phyloP scores from a whole-genome alignment of 2,888 invertebrate species.

The Encarsia formosa region DNA sequence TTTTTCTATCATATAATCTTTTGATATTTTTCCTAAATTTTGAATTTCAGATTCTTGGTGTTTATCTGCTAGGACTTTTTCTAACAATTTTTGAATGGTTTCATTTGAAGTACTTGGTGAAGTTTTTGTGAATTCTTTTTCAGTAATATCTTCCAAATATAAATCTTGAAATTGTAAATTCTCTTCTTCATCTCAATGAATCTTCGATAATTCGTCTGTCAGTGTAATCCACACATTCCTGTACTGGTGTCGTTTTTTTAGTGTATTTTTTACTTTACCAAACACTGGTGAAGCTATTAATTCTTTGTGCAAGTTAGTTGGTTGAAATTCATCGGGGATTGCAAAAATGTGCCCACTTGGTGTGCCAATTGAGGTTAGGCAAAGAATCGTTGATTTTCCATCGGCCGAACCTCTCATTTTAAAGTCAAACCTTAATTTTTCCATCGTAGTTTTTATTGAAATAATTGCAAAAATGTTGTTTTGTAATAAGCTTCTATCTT shows the following conservation, averaged over 20 bases:
- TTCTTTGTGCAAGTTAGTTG: constrained; percentile 10
- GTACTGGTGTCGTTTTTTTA: constrained; percentile 25
- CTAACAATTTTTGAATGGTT: constrained; percentile 9
- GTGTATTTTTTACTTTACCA: constrained; percentile 24
- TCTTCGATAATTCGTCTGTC: constrained; percentile 16
- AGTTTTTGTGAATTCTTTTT: constrained; percentile 2
- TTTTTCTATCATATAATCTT: constrained; percentile 30
- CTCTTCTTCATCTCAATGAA: constrained; percentile 26
- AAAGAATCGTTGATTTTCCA: constrained; percentile 24
- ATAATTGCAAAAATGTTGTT: background rate
- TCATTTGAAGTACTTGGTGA: background rate
- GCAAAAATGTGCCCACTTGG: background rate
- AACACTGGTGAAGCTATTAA: constrained; percentile 13
- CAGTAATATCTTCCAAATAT: constrained; percentile 21
- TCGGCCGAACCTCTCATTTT: constrained; percentile 15
- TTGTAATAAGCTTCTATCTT: background rate
- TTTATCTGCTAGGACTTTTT: constrained; percentile 11
- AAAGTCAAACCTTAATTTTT: constrained; percentile 24
- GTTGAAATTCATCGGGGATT: constrained; percentile 12
- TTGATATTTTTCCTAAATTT: constrained; percentile 5
- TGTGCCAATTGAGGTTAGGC: constrained; percentile 16
- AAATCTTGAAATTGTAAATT: constrained; percentile 24
- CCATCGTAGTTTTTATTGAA: constrained; percentile 22
- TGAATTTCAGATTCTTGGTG: constrained; percentile 6
- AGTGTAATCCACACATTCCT: constrained; percentile 28